Conservation (phyloP, 1,140 invertebrate genomes). For the Homarus americanus region DNA sequence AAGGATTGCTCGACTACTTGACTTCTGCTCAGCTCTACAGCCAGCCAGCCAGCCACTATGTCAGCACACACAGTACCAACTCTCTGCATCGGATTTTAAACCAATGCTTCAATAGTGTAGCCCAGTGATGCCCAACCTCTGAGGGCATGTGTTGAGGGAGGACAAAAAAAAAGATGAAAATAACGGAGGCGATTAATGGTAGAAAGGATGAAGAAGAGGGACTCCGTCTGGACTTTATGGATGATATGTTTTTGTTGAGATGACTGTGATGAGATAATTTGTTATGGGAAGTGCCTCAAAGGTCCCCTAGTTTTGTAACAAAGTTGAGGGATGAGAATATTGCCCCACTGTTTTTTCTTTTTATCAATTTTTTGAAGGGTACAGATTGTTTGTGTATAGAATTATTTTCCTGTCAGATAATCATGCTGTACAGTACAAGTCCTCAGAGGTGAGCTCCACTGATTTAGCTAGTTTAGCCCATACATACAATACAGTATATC, state of each 20-base stretch:
- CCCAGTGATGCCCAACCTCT: conserved; percentile 40
- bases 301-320: conserved; percentile 20
- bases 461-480: conserved; percentile 43
- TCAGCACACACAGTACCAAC: conserved; percentile 48
- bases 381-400: conserved; percentile 1
- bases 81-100: conserved; percentile 45
- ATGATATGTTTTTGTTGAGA: neutral
- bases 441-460: conserved; percentile 41
- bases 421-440: conserved; percentile 19
- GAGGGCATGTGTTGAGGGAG: conserved; percentile 33
- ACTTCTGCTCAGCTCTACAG: conserved; percentile 33
- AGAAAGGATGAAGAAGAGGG: neutral
- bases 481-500: conserved; percentile 28
- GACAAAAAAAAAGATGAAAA: neutral
- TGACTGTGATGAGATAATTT: conserved; percentile 24
- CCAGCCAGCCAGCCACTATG: conserved; percentile 40
- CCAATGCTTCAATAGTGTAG: conserved; percentile 53
- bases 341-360: neutral
- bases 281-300: conserved; percentile 22
- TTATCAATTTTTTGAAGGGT: conserved; percentile 11
- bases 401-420: conserved; percentile 23
- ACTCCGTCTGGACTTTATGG: neutral
- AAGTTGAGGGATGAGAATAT: neutral
- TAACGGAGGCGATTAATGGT: neutral
- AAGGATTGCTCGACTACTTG: conserved; percentile 20